Conservation (phyloP, 2,888 invertebrate species). For the Limnephilus auricula region DNA sequence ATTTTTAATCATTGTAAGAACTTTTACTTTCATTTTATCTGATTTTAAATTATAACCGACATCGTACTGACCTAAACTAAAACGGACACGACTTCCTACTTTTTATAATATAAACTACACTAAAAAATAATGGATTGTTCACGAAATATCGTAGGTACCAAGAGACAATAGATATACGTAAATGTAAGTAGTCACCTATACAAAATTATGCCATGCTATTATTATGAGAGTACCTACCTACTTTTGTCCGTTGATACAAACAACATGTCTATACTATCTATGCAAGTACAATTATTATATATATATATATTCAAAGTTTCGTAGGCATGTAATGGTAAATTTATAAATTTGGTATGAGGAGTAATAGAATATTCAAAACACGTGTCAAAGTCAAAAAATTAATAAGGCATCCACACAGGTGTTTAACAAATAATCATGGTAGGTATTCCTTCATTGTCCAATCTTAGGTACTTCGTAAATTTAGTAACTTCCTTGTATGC, state of each 20-base stretch:
- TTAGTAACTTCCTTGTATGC: no score
- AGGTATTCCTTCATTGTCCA: no score
- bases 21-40: not conserved
- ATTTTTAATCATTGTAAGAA: not conserved
- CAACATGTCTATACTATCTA: not conserved
- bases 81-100: constrained; percentile 2
- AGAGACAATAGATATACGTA: not conserved
- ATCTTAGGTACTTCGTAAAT: no score
- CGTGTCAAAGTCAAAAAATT: no score
- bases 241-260: not conserved
- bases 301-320: no score
- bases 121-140: not conserved
- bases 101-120: not conserved
- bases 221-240: not conserved
- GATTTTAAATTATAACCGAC: not conserved
- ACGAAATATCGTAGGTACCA: not conserved
- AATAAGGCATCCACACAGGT: no score
- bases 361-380: no score
- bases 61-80: not conserved
- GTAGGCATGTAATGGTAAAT: no score
- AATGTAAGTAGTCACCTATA: not conserved
- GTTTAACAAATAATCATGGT: no score
- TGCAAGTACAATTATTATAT: no score
- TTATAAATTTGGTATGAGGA: no score
- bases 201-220: not conserved